Evolutionary conservation across 2,888 invertebrate species (phyloP).

Genomic region (Psylliodes chrysocephalus): DNA sequence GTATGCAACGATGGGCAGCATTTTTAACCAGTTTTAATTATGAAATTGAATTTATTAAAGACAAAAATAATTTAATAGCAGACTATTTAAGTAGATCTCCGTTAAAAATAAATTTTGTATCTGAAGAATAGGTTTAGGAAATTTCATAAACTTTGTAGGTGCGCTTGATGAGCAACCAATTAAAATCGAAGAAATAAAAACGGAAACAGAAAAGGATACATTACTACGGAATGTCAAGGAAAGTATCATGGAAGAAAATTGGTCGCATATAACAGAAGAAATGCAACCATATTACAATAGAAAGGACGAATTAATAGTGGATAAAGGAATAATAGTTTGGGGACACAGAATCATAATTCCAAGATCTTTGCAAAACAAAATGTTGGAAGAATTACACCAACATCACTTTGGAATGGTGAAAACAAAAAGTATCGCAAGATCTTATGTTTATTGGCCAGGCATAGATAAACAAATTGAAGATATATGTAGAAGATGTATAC

Average conservation of each 20-base stretch:
- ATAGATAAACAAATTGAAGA: slow-evolving; percentile 39
- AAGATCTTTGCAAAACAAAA: too few relatives aligned
- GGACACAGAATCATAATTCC: too few relatives aligned
- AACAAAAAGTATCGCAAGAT: slow-evolving; percentile 33
- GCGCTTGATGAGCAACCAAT: slow-evolving; percentile 29
- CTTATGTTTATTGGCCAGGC: slow-evolving; percentile 40
- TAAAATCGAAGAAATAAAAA: slow-evolving; percentile 5
- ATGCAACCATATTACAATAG: too few relatives aligned
- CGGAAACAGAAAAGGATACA: too few relatives aligned
- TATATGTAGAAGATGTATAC: slow-evolving; percentile 28
- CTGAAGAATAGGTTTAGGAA: slow-evolving; percentile 26
- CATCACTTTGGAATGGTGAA: too few relatives aligned
- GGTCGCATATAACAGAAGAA: too few relatives aligned
- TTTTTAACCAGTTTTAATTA: slow-evolving; percentile 35
- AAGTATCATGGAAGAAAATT: too few relatives aligned
- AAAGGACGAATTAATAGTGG: slow-evolving; percentile 20
- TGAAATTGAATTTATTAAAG: slow-evolving; percentile 31
- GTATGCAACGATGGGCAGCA: slow-evolving; percentile 52
- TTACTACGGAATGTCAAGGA: too few relatives aligned
- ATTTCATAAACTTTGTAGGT: too few relatives aligned
- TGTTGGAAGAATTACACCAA: slow-evolving; percentile 32
- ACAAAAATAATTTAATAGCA: too few relatives aligned
- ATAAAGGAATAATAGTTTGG: too few relatives aligned
- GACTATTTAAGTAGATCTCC: slow-evolving; percentile 32
- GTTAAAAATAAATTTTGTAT: not conserved